Evolutionary conservation across 2,888 invertebrate species (phyloP), one percentile per base, ranked within the genome.

Genomic region (Agrochola circellaris): DNA sequence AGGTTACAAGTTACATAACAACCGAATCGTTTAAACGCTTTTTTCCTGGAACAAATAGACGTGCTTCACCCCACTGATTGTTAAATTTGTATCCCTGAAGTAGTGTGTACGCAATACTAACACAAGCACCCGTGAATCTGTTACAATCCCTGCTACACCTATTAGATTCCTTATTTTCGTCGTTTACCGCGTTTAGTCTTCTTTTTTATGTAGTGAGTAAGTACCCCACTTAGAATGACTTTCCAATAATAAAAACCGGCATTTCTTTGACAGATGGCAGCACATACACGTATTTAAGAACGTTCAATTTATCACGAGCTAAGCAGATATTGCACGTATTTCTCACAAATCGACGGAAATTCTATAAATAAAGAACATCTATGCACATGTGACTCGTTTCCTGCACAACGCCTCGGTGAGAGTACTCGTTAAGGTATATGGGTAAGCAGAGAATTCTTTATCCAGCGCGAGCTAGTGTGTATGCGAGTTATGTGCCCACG

Each of bases 121-220:
- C 11, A 26, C 26, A 48, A 30, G 13, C 11, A 26, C 26, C 9
- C 26, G 23, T 42, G n/a, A 15, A 62, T 70, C 34, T 66, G 23
- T 62, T 42, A 26, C 8, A 26, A 42, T 62, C 23, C 20, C 20
- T 70, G 0, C 9, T 42, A 42, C 13, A 30, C 64, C 81, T 58
- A 51, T 75, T 78, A 30, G 76, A 76, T 84, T 70, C 72, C 76
- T 75, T 80, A 75, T 77, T 84, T 66, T 67, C 75, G 62, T 20
- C 48, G 6, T 48, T 48, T 48, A 48, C 5, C 5, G 15, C 51
- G 20, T 51, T 23, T 23, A 69, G 60, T 20, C 20, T 58, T n/a
- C 38, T 68, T 56, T 78, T 77, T 73, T 83, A 78, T 76, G 60
- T 68, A 64, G 26, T 58, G 48, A 54, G 15, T 54, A 23, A 54